Evolutionary conservation across 2,797 vertebrate species (phyloP).

Genomic region (Sarcoramphus papa): DNA sequence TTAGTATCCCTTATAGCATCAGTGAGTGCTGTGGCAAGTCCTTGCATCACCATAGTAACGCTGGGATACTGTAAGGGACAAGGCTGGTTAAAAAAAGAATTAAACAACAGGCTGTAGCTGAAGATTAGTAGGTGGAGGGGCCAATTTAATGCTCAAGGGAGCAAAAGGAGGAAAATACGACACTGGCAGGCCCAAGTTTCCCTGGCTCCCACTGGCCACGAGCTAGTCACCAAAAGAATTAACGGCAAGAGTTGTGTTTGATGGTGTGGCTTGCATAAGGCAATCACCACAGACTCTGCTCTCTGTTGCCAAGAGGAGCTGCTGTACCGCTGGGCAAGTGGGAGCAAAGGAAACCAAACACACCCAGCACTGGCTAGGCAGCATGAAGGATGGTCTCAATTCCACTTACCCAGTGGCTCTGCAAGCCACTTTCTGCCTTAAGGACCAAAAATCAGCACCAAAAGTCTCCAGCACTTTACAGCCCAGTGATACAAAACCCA

Average conservation of each 20-base stretch:
- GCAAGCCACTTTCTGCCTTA: background rate
- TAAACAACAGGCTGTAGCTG: background rate
- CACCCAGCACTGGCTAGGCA: background rate
- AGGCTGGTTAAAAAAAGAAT: background rate
- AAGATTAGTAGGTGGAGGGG: conserved; percentile 12
- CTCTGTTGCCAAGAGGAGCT: background rate
- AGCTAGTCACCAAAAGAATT: background rate
- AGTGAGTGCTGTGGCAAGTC: background rate
- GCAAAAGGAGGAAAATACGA: background rate
- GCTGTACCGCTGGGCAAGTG: background rate
- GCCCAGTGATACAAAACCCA: background rate
- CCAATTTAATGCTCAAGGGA: background rate
- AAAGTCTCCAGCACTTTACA: background rate
- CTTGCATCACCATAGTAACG: conserved; percentile 24
- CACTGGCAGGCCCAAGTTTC: background rate
- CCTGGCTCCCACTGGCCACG: background rate
- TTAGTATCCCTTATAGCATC: background rate
- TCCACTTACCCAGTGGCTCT: background rate
- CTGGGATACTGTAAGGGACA: background rate
- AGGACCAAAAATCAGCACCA: background rate
- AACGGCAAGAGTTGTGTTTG: background rate
- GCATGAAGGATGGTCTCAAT: background rate
- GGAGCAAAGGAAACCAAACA: background rate
- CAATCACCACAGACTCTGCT: background rate
- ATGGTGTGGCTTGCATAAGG: background rate